These are phyloP conservation scores for Willisornis vidua DNA, from an alignment of 2,113 vertebrate genomes.

Conservation along the genomic window DNA sequence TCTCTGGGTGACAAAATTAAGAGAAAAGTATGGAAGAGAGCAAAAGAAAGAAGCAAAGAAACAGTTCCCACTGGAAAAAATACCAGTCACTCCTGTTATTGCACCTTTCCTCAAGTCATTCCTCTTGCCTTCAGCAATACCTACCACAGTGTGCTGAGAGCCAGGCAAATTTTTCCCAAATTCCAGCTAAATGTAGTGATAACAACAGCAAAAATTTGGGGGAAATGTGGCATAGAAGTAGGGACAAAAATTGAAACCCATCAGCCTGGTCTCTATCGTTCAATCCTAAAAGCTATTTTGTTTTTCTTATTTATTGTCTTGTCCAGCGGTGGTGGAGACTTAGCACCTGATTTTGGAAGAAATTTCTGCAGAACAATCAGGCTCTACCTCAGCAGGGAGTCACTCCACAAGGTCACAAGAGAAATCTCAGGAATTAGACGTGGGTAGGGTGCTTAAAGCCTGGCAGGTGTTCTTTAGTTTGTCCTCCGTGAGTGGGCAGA, in stretches of 20 bases:
- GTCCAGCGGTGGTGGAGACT: not conserved
- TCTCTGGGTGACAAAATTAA: not conserved
- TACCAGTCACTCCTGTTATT: not conserved
- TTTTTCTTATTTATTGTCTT: not conserved
- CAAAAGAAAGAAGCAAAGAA: not conserved
- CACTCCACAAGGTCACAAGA: not conserved
- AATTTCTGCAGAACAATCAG: not conserved
- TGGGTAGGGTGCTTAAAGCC: not conserved
- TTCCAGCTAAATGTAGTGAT: not conserved
- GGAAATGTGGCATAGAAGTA: not conserved
- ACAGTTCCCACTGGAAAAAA: not conserved
- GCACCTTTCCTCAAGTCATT: not conserved
- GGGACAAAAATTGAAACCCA: not conserved
- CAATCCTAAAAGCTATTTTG: not conserved
- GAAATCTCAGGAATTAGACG: not conserved
- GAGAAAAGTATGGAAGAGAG: not conserved
- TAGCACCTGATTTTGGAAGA: not conserved
- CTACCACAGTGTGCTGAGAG: not conserved
- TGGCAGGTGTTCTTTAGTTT: not conserved
- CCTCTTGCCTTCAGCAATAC: not conserved
- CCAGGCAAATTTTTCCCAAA: not conserved
- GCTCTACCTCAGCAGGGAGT: not conserved
- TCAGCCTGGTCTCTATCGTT: not conserved
- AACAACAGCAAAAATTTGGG: not conserved
- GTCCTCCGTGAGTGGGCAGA: not conserved